Base-by-base conservation (phyloP, 2,797 vertebrate species). In the Lithobates pipiens region DNA sequence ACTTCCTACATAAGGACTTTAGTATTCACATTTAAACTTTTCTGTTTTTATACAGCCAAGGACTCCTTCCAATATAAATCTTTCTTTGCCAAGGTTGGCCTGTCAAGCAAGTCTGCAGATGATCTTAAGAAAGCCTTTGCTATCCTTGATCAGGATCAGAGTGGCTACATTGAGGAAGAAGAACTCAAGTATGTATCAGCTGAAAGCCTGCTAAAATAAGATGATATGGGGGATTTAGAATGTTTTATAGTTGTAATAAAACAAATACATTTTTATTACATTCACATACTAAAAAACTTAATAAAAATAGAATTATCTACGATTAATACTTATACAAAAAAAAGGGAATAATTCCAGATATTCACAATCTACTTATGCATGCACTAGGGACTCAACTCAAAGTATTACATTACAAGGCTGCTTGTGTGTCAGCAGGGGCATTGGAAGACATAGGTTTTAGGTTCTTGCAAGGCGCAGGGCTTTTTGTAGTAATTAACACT, bases 131-230 rank as follows among this genome's bases (percentile, higher is more conserved):
- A 94, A 86, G 94, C 94, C 79, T 97, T 97, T 27, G 23, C 3
- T 76, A 92, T 96, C 92, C 93, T 94, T 85, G 95, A 96, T 88
- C 93, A 95, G 93, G 94, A 96, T 90, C 93, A 90, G 83, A 96
- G 93, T 1, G 95, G 93, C 88, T 96, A 93, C 92, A 95, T 95
- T 92, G 94, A 96, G 93, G 93, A 96, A 93, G 94, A 95, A 0
- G 95, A 96, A 91, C 88, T 96, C 83, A 95, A 94, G 96, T 96
- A 92, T 95, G 94, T 88, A 77, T 7, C 23, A 63, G 27, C 7
- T 1, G 7, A 65, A 25, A 65, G 16, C 4, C 15, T 18, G 50
- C 50, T 54, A 54, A 65, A 25, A 23, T 65, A 23, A n/a, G 8
- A 23, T 6, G 8, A 65, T 25, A 25, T 21, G 3, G 9, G 2